Conservation (phyloP, 2,797 vertebrate genomes). For the Anguilla anguilla region DNA sequence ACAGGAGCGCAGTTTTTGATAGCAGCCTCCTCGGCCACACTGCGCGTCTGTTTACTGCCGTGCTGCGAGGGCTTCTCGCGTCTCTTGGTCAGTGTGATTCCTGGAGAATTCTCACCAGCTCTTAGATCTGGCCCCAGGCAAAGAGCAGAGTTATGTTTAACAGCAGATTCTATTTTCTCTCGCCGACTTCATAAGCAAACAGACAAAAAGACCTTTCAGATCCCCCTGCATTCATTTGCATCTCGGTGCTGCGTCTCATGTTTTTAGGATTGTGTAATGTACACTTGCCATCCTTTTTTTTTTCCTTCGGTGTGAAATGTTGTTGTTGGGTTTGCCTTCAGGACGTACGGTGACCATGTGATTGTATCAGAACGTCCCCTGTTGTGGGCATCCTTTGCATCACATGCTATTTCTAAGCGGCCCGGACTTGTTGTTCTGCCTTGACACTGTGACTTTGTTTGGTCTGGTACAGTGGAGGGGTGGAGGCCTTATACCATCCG, state of each 20-base stretch:
- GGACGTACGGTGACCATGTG: neutral
- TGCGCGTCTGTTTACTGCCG: slow-evolving; percentile 1
- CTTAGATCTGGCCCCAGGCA: neutral
- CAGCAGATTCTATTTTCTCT: neutral
- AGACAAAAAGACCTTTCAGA: neutral
- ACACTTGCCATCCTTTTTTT: neutral
- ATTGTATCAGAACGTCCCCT: neutral
- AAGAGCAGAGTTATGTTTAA: neutral
- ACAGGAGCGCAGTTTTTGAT: neutral
- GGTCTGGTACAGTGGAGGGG: neutral
- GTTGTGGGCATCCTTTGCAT: neutral
- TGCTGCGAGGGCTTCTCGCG: neutral
- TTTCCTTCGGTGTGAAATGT: neutral
- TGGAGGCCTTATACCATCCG: neutral
- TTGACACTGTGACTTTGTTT: neutral
- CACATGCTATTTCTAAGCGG: slow-evolving; percentile 8
- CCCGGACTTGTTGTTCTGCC: neutral
- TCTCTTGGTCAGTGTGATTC: neutral
- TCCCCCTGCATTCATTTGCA: neutral
- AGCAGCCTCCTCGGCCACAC: neutral
- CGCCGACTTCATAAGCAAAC: neutral
- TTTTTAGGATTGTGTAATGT: neutral
- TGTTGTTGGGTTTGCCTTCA: neutral
- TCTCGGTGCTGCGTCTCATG: neutral
- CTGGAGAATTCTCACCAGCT: neutral